A percentile compares a stretch with the other conserved stretches of the same genome.
Evolutionary conservation across 2,797 vertebrate genomes (phyloP).

Genomic region (Anguilla pacifica): DNA sequence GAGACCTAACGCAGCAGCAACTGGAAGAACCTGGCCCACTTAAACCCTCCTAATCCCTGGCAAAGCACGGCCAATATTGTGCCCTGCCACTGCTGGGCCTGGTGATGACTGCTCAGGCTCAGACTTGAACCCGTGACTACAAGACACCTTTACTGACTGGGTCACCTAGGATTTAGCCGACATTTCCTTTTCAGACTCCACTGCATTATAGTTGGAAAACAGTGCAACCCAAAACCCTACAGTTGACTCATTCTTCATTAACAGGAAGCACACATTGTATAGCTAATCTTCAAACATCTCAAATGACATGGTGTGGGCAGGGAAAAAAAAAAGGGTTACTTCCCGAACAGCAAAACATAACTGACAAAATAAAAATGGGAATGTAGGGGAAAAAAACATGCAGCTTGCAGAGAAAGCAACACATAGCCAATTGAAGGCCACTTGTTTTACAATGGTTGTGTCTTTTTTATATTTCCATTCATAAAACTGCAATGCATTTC

Average conservation of each 20-base stretch:
- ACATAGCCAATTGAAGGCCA: not conserved
- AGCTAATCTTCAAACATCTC: not conserved
- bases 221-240: not conserved
- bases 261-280: not conserved
- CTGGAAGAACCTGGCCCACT: not conserved
- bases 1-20: not conserved
- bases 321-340: not conserved
- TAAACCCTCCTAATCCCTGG: not conserved
- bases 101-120: not conserved
- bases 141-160: not conserved
- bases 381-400: not conserved
- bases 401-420: not conserved
- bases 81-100: not conserved
- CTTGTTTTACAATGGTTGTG: not conserved
- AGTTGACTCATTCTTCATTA: conserved; percentile 1
- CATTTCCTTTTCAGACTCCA: not conserved
- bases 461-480: not conserved
- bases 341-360: not conserved
- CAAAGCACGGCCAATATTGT: not conserved
- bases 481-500: not conserved
- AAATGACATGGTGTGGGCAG: not conserved
- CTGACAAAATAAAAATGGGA: not conserved
- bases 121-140: not conserved
- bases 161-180: not conserved
- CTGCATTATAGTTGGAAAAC: not conserved